Percentiles rank a stretch among this genome's conserved stretches.
These are phyloP conservation scores for Gymnosoma rotundatum DNA, from an alignment of 2,888 invertebrate species.

Conservation along the genomic window DNA sequence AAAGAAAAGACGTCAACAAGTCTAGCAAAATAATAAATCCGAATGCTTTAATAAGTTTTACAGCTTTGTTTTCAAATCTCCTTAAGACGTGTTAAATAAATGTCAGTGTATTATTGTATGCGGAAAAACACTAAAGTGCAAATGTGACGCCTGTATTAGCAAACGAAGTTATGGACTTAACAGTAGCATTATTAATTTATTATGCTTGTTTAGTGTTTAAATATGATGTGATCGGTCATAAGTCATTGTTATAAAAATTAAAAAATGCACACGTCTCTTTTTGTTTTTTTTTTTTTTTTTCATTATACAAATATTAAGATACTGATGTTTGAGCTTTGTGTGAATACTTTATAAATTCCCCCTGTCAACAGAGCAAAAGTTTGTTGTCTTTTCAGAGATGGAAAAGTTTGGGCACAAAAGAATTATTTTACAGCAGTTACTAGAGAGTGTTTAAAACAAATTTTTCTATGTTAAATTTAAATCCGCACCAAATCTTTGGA, in stretches of 20 bases:
- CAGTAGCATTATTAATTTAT: conserved; percentile 46
- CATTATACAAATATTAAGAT: conserved; percentile 42
- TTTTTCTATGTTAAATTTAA: no score
- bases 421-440: no score
- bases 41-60: conserved; percentile 58
- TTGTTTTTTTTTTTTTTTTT: conserved; percentile 8
- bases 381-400: background rate
- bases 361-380: conserved; percentile 37
- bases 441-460: no score
- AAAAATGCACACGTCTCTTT: conserved; percentile 9
- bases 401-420: conserved; percentile 12
- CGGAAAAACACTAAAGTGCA: background rate
- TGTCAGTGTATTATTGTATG: no score
- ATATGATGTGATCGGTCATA: conserved; percentile 76
- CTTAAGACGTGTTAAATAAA: conserved; percentile 37
- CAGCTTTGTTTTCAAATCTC: conserved; percentile 52
- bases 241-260: conserved; percentile 73
- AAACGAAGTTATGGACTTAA: conserved; percentile 16
- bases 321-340: conserved; percentile 50
- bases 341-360: conserved; percentile 44
- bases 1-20: conserved; percentile 55
- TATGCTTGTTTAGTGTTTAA: conserved; percentile 57
- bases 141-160: background rate
- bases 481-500: no score
- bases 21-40: conserved; percentile 67